Percentiles rank a stretch among this genome's conserved stretches.
phyloP scores from a whole-genome alignment of 2,797 vertebrate genomes.

The Dendrocincla tyrannina region DNA sequence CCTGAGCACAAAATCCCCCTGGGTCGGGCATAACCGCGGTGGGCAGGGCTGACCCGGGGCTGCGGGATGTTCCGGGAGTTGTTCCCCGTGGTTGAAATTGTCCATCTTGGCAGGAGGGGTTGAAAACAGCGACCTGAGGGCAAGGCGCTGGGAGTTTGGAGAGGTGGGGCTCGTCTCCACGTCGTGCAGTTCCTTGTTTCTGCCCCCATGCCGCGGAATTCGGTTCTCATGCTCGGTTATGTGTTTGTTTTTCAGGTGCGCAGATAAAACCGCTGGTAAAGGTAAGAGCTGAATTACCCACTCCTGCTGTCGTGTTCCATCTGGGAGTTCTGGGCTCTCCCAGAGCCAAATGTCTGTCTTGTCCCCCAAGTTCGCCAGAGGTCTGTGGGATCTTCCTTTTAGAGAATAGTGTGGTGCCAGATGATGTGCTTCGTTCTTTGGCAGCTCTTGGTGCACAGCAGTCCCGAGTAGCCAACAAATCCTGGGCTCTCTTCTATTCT shows the following conservation, averaged over 20 bases:
- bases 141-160: accelerated
- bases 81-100: not conserved
- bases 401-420: not conserved
- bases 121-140: accelerated
- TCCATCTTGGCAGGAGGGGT: accelerated
- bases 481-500: not conserved
- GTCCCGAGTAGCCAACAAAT: not conserved
- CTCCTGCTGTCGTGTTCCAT: not conserved
- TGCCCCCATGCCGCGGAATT: accelerated
- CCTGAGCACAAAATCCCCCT: accelerated
- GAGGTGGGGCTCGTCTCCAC: accelerated
- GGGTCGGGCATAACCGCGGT: accelerated
- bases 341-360: not conserved
- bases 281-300: conserved; percentile 67
- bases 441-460: not conserved
- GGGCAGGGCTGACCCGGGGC: too few species aligned
- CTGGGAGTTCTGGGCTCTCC: not conserved
- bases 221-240: conserved; percentile 18
- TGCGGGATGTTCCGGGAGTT: accelerated
- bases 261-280: conserved; percentile 75
- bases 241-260: conserved; percentile 64
- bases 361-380: not conserved
- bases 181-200: not conserved
- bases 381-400: not conserved
- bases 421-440: not conserved